Base-by-base conservation (phyloP, 2,113 vertebrate species). In the Hippocampus abdominalis region DNA sequence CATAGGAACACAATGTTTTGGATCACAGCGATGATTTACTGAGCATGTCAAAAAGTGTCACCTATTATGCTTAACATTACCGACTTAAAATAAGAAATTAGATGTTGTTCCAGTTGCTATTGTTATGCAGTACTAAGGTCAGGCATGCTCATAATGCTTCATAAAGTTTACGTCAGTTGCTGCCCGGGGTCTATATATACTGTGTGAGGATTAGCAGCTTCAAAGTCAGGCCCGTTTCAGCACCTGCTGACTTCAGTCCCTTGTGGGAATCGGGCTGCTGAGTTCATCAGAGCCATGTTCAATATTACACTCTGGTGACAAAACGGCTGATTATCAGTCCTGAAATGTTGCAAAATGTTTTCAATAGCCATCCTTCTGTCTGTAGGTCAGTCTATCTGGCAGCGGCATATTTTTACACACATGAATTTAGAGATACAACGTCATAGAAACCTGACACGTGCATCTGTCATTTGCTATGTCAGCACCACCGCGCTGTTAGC, bases 241-340 rank as follows among this genome's bases (percentile, higher is more conserved):
- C 90, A 91, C 76, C 90, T 93, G 90, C 83, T 87, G 82, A 71
- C 75, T 85, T 86, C 85, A 82, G 87, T 86, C 85, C 32, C 80
- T 51, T 73, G 77, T 72, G 51, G 73, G 63, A 74, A 68, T 46
- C 25, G 40, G 40, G 23, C 63, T 44, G 42, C 63, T 64, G 63
- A 46, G 8, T n/a, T 27, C 27, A 42, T 64, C 1, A 23, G 61
- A 20, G 3, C 39, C 21, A 4, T n/a, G n/a, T 60, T 66, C 48
- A 18, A 44, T 48, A 53, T 78, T 8, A 21, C 32, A 66, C 3
- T 32, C 8, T 66, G 9, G 23, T 67, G 66, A 42, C 21, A n/a
- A 39, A 66, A 36, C 23, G 44, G 21, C 23, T 48, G 39, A 39
- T 49, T 49, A 10, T 16, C 48, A 23, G 48, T 44, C 11, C 9